Conservation (phyloP, 1,140 invertebrate genomes). For the Drosophila seguyi region DNA sequence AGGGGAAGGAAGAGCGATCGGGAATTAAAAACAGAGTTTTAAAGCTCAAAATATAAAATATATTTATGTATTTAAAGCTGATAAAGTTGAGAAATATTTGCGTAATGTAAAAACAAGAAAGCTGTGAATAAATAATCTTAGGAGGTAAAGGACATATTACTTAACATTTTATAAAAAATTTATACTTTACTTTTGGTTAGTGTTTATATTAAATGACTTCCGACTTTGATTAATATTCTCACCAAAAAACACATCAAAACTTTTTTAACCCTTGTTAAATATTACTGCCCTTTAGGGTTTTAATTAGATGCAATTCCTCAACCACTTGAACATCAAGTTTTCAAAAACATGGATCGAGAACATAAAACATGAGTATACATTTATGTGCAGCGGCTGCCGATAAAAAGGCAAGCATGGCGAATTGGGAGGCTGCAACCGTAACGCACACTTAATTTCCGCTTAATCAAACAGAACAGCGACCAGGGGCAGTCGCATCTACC, state of each 20-base stretch:
- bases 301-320: neutral
- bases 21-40: neutral
- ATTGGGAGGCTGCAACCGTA: constrained; percentile 55
- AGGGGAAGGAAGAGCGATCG: neutral
- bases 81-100: neutral
- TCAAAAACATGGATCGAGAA: constrained; percentile 34
- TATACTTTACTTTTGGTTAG: too few species aligned
- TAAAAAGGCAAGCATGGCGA: constrained; percentile 65
- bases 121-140: too few species aligned
- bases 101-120: neutral
- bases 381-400: constrained; percentile 20
- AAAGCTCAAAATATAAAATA: neutral
- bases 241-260: neutral
- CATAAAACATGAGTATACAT: constrained; percentile 43
- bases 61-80: too few species aligned
- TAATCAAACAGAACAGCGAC: constrained; percentile 73
- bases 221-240: neutral
- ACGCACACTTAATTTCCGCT: constrained; percentile 78
- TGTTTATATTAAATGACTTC: neutral
- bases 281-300: neutral
- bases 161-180: neutral
- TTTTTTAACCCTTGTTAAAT: constrained; percentile 3
- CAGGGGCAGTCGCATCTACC: constrained; percentile 41
- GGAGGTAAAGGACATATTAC: too few species aligned
- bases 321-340: constrained; percentile 7